Evolutionary conservation across 2,888 invertebrate species (phyloP), one percentile per base, ranked within the genome.

Genomic region (Sarcophaga carnaria): DNA sequence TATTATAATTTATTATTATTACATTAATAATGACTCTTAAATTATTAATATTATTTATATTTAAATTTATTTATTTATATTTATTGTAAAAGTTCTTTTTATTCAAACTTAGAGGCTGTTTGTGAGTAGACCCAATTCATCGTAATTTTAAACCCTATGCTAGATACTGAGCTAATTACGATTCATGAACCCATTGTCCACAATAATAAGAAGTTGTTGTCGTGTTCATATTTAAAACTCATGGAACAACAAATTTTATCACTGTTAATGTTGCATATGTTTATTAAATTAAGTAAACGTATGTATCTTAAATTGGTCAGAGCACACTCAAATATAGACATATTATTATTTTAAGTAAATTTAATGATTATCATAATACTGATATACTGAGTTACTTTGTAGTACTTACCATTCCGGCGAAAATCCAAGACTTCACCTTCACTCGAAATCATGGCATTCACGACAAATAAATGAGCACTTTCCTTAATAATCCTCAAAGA

Each of bases 391-490:
- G 10, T 37, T 22, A 25, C 45, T 10, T 22, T 45, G 5, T 17
- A 62, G 6, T 49, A 90, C 90, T 89, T 90, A 93, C 93, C 90
- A 0, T 94, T 93, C 85, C 94, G 94, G 22, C 96, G 95, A 91
- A 98, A 98, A 74, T 97, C 96, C 97, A 98, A 97, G 72, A 96
- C 94, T 95, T 98, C 98, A 67, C 96, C 96, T 94, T 98, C 98
- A 80, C 96, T 95, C 0, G 98, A 98, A 88, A 98, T 95, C 96
- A 98, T 97, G 69, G 97, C 98, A 8, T 95, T 95, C 0, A 96
- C 97, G 14, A 96, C 94, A 0, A 95, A 95, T 64, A 95, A 95
- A 75, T 96, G 96, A 17, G 95, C 94, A 84, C 94, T 95, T 90
- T 97, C 96, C 64, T 95, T 94, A 37, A 94, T 94, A 89, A 98